Percentiles rank a stretch among this genome's conserved stretches.
Evolutionary conservation across 2,113 vertebrate species (phyloP).

Genomic region (Rhinopomastus cyanomelas): DNA sequence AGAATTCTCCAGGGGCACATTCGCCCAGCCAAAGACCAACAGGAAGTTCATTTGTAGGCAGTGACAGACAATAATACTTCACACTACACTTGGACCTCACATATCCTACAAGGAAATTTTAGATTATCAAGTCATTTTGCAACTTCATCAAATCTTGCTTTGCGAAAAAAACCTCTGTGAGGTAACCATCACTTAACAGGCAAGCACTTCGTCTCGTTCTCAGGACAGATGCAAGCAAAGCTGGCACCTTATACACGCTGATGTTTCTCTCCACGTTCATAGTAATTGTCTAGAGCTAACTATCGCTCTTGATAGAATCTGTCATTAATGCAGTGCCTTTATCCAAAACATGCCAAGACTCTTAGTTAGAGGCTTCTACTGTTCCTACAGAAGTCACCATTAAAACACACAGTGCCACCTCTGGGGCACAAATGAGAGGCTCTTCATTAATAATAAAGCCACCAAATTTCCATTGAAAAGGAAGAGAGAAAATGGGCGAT

Average conservation of each 20-base stretch:
- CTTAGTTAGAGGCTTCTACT: neutral
- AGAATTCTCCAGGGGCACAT: neutral
- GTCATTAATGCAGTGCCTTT: conserved; percentile 11
- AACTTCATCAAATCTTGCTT: neutral
- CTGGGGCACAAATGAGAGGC: neutral
- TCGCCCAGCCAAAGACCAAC: neutral
- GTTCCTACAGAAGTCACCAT: neutral
- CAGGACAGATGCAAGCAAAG: neutral
- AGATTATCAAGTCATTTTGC: neutral
- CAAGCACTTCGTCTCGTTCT: neutral
- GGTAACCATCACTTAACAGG: neutral
- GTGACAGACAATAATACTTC: neutral
- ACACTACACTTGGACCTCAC: neutral
- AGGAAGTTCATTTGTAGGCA: neutral
- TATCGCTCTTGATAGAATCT: neutral
- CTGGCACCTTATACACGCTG: neutral
- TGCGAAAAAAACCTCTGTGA: neutral
- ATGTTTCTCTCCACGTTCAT: neutral
- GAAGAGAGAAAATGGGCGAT: neutral
- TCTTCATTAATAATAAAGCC: neutral
- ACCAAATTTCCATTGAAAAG: neutral
- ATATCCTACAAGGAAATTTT: neutral
- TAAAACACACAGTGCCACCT: neutral
- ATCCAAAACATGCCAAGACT: neutral
- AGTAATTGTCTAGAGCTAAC: neutral